phyloP scores from a whole-genome alignment of 2,113 vertebrate species.

The Elephas maximus region DNA sequence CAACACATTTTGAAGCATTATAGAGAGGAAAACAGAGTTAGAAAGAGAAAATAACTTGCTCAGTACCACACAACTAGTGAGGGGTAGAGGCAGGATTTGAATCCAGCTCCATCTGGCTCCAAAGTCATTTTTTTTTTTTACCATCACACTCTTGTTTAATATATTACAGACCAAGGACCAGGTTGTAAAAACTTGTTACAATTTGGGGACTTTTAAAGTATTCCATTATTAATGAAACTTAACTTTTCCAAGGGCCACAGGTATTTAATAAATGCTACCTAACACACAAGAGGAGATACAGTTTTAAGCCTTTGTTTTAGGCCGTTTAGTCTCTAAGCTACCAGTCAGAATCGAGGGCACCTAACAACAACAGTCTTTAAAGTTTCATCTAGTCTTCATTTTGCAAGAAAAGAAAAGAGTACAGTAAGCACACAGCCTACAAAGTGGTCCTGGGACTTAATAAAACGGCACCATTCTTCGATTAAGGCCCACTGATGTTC shows the following conservation, averaged over 20 bases:
- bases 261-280: neutral
- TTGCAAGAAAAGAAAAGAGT: conserved; percentile 48
- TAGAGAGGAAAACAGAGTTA: neutral
- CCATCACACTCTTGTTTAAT: neutral
- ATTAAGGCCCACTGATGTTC: neutral
- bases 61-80: neutral
- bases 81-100: neutral
- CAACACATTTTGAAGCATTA: neutral
- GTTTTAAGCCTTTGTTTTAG: conserved; percentile 40
- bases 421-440: neutral
- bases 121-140: neutral
- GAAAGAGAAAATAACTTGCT: neutral
- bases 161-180: neutral
- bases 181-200: neutral
- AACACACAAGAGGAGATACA: neutral
- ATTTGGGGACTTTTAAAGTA: conserved; percentile 30
- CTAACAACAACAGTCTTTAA: neutral
- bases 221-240: neutral
- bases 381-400: conserved; percentile 12
- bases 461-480: neutral
- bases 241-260: neutral
- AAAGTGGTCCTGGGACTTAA: neutral
- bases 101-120: neutral
- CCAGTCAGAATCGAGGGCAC: no score
- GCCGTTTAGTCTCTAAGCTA: neutral